phyloP scores from a whole-genome alignment of 2,888 invertebrate species.

The Zeuzera pyrina region DNA sequence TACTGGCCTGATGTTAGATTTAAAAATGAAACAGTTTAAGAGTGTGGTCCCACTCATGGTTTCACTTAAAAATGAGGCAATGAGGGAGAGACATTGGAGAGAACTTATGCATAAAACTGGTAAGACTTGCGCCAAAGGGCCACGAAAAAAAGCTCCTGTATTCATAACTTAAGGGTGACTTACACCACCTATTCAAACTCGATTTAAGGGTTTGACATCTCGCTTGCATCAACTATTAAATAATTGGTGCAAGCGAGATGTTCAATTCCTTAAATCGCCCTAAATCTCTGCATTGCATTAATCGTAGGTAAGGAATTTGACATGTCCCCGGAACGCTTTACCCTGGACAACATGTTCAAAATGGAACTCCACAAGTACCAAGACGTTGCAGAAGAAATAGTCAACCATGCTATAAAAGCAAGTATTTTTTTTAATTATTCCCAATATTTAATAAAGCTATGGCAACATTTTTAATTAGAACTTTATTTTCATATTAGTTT shows the following conservation, averaged over 20 bases:
- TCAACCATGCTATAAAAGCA: slow-evolving; percentile 87
- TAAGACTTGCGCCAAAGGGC: slow-evolving; percentile 21
- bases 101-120: slow-evolving; percentile 90
- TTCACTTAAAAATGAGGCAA: slow-evolving; percentile 91
- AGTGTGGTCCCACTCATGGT: slow-evolving; percentile 91
- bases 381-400: slow-evolving; percentile 88
- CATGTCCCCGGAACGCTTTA: slow-evolving; percentile 91
- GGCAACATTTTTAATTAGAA: too few relatives aligned
- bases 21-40: slow-evolving; percentile 92
- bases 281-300: too few relatives aligned
- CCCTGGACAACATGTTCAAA: slow-evolving; percentile 91
- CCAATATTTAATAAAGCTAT: too few relatives aligned
- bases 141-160: too few relatives aligned
- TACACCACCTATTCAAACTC: too few relatives aligned
- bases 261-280: too few relatives aligned
- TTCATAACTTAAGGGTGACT: too few relatives aligned
- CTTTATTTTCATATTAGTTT: too few relatives aligned
- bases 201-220: too few relatives aligned
- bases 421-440: too few relatives aligned
- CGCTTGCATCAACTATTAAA: too few relatives aligned
- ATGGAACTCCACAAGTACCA: slow-evolving; percentile 92
- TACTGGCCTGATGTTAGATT: slow-evolving; percentile 80
- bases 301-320: slow-evolving; percentile 81
- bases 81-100: slow-evolving; percentile 92
- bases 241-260: too few relatives aligned